Evolutionary conservation across 2,888 invertebrate species (phyloP).

Genomic region (Sepioteuthis lessoniana): DNA sequence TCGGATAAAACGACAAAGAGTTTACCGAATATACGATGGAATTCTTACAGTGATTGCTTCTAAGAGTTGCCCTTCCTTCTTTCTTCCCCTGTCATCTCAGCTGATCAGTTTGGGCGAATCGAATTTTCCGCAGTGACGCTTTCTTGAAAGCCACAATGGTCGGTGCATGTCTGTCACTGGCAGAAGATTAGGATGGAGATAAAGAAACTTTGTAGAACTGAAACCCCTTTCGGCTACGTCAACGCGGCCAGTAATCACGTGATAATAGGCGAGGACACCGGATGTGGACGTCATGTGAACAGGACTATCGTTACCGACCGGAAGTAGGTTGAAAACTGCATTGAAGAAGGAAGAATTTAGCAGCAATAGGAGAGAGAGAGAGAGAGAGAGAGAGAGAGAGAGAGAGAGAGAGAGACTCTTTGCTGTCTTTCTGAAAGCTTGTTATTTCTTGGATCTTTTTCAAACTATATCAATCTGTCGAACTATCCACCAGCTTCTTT

Average conservation of each 20-base stretch:
- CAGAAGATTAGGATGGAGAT: background rate
- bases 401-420: background rate
- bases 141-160: background rate
- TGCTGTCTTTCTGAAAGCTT: too few relatives aligned
- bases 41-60: background rate
- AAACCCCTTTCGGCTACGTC: constrained; percentile 21
- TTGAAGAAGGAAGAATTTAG: background rate
- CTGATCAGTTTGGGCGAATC: background rate
- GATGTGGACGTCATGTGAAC: constrained; percentile 23
- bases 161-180: background rate
- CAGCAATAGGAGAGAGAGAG: background rate
- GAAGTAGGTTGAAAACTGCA: background rate
- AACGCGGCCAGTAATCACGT: constrained; percentile 33
- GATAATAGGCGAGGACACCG: constrained; percentile 33
- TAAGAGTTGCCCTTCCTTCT: background rate
- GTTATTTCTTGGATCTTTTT: too few relatives aligned
- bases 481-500: too few relatives aligned
- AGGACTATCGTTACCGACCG: constrained; percentile 12
- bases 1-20: too few relatives aligned
- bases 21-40: background rate
- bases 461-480: too few relatives aligned
- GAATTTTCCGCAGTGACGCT: constrained; percentile 13
- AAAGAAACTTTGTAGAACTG: background rate
- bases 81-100: background rate
- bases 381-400: background rate